phyloP scores from a whole-genome alignment of 2,888 invertebrate species.

The Onthophagus sagittarius region DNA sequence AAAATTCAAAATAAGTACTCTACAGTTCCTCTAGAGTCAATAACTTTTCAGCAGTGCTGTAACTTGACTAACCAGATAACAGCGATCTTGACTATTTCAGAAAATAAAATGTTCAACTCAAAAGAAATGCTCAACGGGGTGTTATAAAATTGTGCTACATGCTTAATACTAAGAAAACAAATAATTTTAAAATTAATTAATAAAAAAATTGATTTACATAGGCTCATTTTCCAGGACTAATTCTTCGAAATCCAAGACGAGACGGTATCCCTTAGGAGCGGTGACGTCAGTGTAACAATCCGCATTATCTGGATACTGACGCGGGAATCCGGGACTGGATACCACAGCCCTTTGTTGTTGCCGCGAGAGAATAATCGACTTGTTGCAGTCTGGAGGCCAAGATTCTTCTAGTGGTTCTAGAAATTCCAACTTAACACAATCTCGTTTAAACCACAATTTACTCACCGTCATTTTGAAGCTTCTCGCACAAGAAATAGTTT shows the following conservation, averaged over 20 bases:
- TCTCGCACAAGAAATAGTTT: slow-evolving; percentile 74
- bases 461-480: slow-evolving; percentile 63
- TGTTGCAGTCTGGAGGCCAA: slow-evolving; percentile 61
- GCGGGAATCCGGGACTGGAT: slow-evolving; percentile 79
- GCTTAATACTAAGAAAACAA: no score
- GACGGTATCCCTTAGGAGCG: slow-evolving; percentile 65
- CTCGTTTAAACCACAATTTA: not conserved
- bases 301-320: slow-evolving; percentile 71
- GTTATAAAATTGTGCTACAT: no score
- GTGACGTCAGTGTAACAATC: slow-evolving; percentile 69
- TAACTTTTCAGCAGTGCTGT: no score
- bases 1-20: no score
- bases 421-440: slow-evolving; percentile 20
- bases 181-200: no score
- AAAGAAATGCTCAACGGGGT: no score
- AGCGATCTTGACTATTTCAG: no score
- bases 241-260: slow-evolving; percentile 72
- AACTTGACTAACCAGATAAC: no score
- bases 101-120: no score
- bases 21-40: no score
- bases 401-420: slow-evolving; percentile 49
- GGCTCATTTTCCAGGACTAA: slow-evolving; percentile 72
- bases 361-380: slow-evolving; percentile 61
- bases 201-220: slow-evolving; percentile 56
- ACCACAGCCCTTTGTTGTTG: slow-evolving; percentile 64